Evolutionary conservation across 2,888 invertebrate species (phyloP), one percentile per base, ranked within the genome.

Genomic region (Athalia cordata): DNA sequence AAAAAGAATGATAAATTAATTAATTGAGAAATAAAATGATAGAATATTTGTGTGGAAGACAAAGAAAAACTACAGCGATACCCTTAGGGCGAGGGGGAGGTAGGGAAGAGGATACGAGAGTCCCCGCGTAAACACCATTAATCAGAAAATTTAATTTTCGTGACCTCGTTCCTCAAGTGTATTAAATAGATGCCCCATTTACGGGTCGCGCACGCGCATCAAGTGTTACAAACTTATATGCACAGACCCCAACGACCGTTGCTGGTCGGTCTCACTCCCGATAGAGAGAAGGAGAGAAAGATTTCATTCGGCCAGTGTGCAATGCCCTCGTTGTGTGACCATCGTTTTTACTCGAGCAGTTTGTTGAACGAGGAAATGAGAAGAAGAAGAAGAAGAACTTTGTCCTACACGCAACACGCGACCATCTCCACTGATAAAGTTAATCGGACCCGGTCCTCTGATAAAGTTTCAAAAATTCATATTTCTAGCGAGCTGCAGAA

Each of bases 81-180:
- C 13, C 15, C 13, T 29, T 9, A 11, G 8, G 15, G 13, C 49
- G 9, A 47, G 15, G 13, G 13, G 7, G 15, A 66, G 49, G 4
- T 68, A 68, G 5, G 4, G 49, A 15, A 15, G 29, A 68, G 45
- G 43, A 65, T 45, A 43, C 57, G 15, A 47, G 67, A 67, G 70
- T 13, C 43, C 66, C 13, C 65, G 64, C 64, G 64, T 45, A 74
- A 70, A 70, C 29, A 83, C 81, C 84, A 86, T 86, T 87, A 87
- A 89, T 88, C 86, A 84, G 86, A 87, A 89, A 89, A 89, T 88
- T 87, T 87, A 89, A 89, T 88, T 89, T 89, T 88, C 89, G 84
- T 88, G 89, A 87, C 89, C 89, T 85, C 87, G 89, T 89, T 89
- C 84, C 86, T 82, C 83, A 85, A 87, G 85, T 84, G 85, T 81